Evolutionary conservation across 2,797 vertebrate species (phyloP).

Genomic region (Psittacula derbiana): DNA sequence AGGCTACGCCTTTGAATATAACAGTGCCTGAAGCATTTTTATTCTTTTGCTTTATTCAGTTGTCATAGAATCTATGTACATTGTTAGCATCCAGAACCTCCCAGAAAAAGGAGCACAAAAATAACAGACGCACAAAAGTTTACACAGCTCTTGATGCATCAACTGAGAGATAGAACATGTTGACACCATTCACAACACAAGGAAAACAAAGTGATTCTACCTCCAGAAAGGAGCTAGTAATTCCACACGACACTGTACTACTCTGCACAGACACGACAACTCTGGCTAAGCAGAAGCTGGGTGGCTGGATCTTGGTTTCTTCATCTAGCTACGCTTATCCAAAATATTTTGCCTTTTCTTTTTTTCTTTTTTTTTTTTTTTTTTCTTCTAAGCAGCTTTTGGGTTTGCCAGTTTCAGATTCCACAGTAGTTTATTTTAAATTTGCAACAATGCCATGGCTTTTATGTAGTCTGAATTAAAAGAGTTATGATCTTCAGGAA

Average conservation of each 20-base stretch:
- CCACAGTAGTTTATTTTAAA: not conserved
- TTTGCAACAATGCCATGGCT: not conserved
- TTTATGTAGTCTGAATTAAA: not conserved
- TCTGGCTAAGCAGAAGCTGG: not conserved
- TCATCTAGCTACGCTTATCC: not conserved
- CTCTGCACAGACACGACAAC: not conserved
- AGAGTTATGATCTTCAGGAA: not conserved
- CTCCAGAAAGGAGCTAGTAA: not conserved
- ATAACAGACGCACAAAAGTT: not conserved
- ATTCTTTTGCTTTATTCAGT: not conserved
- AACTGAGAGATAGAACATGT: not conserved
- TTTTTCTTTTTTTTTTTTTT: not conserved
- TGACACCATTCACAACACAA: accelerated
- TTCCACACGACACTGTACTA: not conserved
- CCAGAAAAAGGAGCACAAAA: not conserved
- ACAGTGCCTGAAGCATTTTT: not conserved
- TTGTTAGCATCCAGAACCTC: not conserved
- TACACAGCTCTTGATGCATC: not conserved
- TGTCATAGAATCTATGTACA: not conserved
- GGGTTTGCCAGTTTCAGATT: not conserved
- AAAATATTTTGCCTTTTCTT: not conserved
- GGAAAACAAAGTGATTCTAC: not conserved
- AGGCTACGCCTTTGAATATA: not conserved
- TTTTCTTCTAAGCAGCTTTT: not conserved
- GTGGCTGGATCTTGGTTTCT: not conserved